A percentile compares a stretch with the other conserved stretches of the same genome.
Evolutionary conservation across 2,113 vertebrate genomes (phyloP).

Genomic region (Tupaia tana): DNA sequence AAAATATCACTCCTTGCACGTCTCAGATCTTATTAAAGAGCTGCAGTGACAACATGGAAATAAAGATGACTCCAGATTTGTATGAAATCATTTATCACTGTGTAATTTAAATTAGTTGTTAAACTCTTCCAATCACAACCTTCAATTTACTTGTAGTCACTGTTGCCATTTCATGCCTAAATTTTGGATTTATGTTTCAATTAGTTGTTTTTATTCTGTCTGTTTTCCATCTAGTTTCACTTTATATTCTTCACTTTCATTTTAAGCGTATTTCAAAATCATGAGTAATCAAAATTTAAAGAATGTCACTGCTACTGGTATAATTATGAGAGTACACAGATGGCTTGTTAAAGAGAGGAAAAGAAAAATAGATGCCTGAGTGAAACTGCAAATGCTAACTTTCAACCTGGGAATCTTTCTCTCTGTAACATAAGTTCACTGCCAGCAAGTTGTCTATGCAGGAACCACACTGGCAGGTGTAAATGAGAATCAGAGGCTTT

Average conservation of each 20-base stretch:
- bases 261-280: constrained; percentile 59
- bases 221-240: constrained; percentile 42
- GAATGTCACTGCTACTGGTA: constrained; percentile 17
- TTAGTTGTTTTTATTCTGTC: not conserved
- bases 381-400: constrained; percentile 48
- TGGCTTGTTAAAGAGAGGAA: constrained; percentile 54
- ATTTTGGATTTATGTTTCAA: not conserved
- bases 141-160: constrained; percentile 26
- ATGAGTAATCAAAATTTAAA: constrained; percentile 68
- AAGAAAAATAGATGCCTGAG: not conserved
- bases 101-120: not conserved
- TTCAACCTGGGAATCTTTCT: constrained; percentile 48
- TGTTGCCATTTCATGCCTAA: not conserved
- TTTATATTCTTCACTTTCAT: constrained; percentile 35
- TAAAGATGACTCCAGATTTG: not conserved
- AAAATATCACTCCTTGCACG: not conserved
- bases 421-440: constrained; percentile 12
- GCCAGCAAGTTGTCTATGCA: not conserved
- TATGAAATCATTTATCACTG: not conserved
- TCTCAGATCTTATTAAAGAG: not conserved
- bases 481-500: constrained; percentile 15
- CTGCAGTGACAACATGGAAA: not conserved
- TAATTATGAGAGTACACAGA: constrained; percentile 66
- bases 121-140: not conserved
- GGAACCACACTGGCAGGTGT: not conserved